Base-by-base conservation (phyloP, 2,888 invertebrate species). In the Lymantria monacha region DNA sequence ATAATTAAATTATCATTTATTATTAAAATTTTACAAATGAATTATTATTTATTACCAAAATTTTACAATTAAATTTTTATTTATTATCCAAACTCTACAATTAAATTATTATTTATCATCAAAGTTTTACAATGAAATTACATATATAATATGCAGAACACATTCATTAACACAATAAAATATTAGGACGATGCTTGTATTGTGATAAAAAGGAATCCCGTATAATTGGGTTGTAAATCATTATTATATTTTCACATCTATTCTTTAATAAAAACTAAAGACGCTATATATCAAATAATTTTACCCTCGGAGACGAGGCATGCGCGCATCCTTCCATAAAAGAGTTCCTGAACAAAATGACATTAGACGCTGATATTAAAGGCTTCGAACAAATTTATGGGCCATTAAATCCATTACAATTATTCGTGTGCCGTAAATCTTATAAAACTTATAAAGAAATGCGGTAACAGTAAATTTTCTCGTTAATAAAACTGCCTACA, bases 371-470 rank as follows among this genome's bases (percentile, higher is more conserved):
- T 53, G 62, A 62, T 71, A 72, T 76, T 69, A 82, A 81, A 80
- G 75, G 81, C 73, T 72, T 55, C 71, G 66, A 73, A 77, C 76
- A 76, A 82, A 87, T 88, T 87, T 87, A 87, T 81, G 84, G 76
- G 55, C 80, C 83, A 77, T 82, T 80, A 81, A 81, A 75, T 77
- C 80, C 77, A 77, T 79, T 74, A 73, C 64, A 72, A 83, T 83
- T 78, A 81, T 79, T 73, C 67, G 69, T 72, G 72, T 56, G 52
- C 57, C 53, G 57, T 71, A 71, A 65, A 67, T 67, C 65, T 65
- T 65, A 58, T 49, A 13, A 53, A 57, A n/a, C 9, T 15, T 7
- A 10, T 41, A 60, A 56, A 61, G 63, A 49, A 58, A 61, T 60
- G 68, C 55, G 53, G 63, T 59, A 59, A 58, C 49, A 49, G 62